A percentile compares a stretch with the other conserved stretches of the same genome.
phyloP scores from a whole-genome alignment of 2,113 vertebrate species.

The Dromiciops gliroides region DNA sequence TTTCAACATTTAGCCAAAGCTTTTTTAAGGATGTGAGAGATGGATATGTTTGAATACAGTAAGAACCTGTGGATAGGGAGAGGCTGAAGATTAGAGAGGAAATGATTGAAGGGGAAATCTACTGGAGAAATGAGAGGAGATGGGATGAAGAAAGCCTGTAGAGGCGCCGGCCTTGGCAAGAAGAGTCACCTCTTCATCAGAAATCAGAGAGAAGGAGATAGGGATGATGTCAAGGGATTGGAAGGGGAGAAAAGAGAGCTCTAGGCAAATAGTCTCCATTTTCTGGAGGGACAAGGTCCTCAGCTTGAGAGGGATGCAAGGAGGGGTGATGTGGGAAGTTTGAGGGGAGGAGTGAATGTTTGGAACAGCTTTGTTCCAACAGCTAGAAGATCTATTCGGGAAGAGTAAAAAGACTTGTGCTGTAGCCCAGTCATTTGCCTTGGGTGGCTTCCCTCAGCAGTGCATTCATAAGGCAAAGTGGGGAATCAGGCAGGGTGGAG shows the following conservation, averaged over 20 bases:
- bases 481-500: background rate
- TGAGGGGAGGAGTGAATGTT: background rate
- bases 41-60: too few relatives aligned
- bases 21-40: too few relatives aligned
- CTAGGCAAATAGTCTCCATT: background rate
- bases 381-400: background rate
- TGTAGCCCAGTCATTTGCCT: too few relatives aligned
- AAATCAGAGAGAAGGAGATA: too few relatives aligned
- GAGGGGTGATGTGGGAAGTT: too few relatives aligned
- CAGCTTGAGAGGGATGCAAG: background rate
- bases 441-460: too few relatives aligned
- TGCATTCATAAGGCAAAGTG: too few relatives aligned
- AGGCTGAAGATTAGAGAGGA: background rate
- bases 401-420: background rate
- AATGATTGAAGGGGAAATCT: background rate
- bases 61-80: background rate
- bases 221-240: background rate
- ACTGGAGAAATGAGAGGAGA: background rate
- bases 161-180: background rate
- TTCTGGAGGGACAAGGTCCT: background rate
- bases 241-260: background rate
- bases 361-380: background rate
- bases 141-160: background rate
- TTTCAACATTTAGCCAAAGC: too few relatives aligned
- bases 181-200: background rate